A percentile compares a stretch with the other conserved stretches of the same genome.
Conservation (phyloP, 2,888 invertebrate species). For the Agrochola lota region DNA sequence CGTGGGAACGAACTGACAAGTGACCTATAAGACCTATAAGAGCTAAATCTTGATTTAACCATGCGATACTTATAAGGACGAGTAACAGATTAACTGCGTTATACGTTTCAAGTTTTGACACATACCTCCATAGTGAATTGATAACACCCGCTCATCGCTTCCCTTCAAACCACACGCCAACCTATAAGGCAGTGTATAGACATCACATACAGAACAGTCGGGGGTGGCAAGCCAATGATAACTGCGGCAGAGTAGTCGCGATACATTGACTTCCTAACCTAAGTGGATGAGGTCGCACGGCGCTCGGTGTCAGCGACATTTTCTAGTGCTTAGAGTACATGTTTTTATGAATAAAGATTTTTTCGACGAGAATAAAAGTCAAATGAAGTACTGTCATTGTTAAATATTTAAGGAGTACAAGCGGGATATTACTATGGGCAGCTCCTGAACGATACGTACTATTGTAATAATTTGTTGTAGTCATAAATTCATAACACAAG, state of each 20-base stretch:
- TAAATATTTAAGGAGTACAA: no score
- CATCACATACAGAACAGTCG: conserved; percentile 14
- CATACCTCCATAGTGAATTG: background rate
- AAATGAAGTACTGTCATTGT: background rate
- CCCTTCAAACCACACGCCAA: conserved; percentile 13
- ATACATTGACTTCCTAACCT: conserved; percentile 33
- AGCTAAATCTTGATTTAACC: no score
- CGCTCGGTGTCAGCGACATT: background rate
- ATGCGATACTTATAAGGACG: background rate
- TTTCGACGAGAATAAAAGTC: background rate
- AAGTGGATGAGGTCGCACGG: conserved; percentile 11
- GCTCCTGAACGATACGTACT: background rate
- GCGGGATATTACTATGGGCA: no score
- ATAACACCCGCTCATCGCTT: conserved; percentile 40
- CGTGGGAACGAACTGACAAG: no score
- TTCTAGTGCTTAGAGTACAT: background rate
- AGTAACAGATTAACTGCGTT: background rate
- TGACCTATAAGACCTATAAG: no score
- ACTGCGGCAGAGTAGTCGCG: conserved; percentile 35
- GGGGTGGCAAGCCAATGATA: conserved; percentile 57
- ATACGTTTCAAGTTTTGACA: background rate
- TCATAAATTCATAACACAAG: background rate
- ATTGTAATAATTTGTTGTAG: background rate
- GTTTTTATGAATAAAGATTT: background rate
- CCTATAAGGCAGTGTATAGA: conserved; percentile 40